phyloP scores from a whole-genome alignment of 37 sponge, comb jelly and placozoan genomes.

The Tethya wilhelma region DNA sequence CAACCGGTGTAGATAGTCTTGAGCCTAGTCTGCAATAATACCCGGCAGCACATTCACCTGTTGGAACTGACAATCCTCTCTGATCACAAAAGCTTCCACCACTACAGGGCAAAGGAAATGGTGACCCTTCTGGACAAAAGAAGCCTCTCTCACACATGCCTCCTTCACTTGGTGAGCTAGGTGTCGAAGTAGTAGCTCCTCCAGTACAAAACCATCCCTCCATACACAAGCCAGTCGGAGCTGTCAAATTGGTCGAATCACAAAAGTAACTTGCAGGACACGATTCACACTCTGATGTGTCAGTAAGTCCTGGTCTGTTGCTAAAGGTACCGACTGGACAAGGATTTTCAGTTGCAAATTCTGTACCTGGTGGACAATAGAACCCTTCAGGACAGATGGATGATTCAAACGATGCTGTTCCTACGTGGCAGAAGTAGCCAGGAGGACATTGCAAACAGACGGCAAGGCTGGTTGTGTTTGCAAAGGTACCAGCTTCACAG shows the following conservation, averaged over 20 bases:
- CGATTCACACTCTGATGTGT: not conserved
- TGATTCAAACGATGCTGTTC: not conserved
- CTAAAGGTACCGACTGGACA: slow-evolving; percentile 5
- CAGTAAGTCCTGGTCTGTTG: not conserved
- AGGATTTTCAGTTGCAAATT: not conserved
- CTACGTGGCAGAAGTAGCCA: not conserved
- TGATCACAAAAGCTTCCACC: not conserved
- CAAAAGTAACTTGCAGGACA: slow-evolving; percentile 3
- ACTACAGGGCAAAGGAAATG: not conserved
- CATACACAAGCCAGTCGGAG: not conserved
- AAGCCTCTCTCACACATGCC: not conserved
- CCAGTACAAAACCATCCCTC: not conserved
- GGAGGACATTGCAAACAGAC: not conserved
- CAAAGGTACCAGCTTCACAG: not conserved
- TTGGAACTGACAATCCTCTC: not conserved
- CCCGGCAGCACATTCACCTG: not conserved
- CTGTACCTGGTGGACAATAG: slow-evolving; percentile 18
- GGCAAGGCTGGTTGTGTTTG: not conserved
- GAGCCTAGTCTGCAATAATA: not conserved
- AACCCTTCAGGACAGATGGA: slow-evolving; percentile 1
- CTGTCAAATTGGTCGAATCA: not conserved
- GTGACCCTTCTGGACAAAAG: not conserved
- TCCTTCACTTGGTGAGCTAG: not conserved
- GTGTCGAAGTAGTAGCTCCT: not conserved
- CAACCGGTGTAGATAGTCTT: not conserved